Evolutionary conservation across 2,888 invertebrate genomes (phyloP).

Genomic region (Petrophora chlorosata): DNA sequence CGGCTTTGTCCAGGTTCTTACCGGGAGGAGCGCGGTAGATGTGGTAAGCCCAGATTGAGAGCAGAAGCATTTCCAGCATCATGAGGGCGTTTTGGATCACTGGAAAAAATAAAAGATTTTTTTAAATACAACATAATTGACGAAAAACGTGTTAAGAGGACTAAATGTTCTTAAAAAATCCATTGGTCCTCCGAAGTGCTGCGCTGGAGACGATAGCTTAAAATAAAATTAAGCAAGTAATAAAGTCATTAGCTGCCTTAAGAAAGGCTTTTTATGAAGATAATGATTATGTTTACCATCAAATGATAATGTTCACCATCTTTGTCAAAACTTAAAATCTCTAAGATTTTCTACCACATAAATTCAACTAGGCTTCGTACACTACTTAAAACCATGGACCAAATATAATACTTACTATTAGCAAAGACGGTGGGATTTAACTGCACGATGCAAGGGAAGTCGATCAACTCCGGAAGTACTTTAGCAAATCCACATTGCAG

Average conservation of each 20-base stretch:
- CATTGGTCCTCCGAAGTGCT: too few relatives aligned
- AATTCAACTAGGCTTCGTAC: neutral
- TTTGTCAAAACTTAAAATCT: too few relatives aligned
- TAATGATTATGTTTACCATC: too few relatives aligned
- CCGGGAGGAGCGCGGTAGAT: slow-evolving; percentile 81
- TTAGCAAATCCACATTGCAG: slow-evolving; percentile 85
- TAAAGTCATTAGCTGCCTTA: too few relatives aligned
- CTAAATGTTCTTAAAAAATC: too few relatives aligned
- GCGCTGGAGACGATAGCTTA: too few relatives aligned
- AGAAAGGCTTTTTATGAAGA: too few relatives aligned
- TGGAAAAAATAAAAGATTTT: slow-evolving; percentile 52
- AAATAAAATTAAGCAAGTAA: too few relatives aligned
- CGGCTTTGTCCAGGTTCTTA: slow-evolving; percentile 56
- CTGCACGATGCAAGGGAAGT: slow-evolving; percentile 85
- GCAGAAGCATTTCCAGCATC: slow-evolving; percentile 87
- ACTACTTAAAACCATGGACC: neutral
- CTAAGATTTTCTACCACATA: too few relatives aligned
- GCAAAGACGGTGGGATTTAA: slow-evolving; percentile 87
- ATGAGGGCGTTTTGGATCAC: slow-evolving; percentile 87
- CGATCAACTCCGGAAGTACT: slow-evolving; percentile 77
- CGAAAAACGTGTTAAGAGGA: too few relatives aligned
- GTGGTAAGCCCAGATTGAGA: slow-evolving; percentile 85
- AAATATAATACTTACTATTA: slow-evolving; percentile 80
- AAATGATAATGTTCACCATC: too few relatives aligned
- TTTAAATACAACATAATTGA: neutral